Conservation (phyloP, 2,113 vertebrate genomes). For the Hemicordylus capensis region DNA sequence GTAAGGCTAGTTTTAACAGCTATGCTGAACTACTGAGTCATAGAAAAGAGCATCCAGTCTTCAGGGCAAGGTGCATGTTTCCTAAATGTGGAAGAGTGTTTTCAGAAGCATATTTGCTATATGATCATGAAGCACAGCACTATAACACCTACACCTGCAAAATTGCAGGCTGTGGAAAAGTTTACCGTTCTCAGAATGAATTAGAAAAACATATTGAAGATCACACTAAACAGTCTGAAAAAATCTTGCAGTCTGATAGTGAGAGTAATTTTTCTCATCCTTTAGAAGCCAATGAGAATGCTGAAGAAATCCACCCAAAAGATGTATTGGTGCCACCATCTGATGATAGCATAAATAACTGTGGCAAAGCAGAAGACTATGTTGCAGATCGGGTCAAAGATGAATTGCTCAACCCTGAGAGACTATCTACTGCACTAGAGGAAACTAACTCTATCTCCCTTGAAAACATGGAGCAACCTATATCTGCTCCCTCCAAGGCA, state of each 20-base stretch:
- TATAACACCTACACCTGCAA: slow-evolving; percentile 96
- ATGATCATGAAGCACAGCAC: slow-evolving; percentile 97
- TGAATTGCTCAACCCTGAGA: slow-evolving; percentile 58
- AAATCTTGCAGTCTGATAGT: slow-evolving; percentile 52
- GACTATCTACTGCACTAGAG: slow-evolving; percentile 30
- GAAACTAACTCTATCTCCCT: slow-evolving; percentile 49
- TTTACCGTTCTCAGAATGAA: slow-evolving; percentile 89
- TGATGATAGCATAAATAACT: slow-evolving; percentile 43
- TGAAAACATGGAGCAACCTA: slow-evolving; percentile 52
- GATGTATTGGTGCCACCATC: slow-evolving; percentile 53
- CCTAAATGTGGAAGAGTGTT: slow-evolving; percentile 94
- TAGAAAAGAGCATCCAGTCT: slow-evolving; percentile 87
- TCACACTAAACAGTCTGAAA: slow-evolving; percentile 74
- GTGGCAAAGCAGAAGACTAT: slow-evolving; percentile 36
- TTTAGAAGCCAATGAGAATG: slow-evolving; percentile 50
- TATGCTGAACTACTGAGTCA: slow-evolving; percentile 91
- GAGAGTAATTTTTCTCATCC: slow-evolving; percentile 58
- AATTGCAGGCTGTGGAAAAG: slow-evolving; percentile 85
- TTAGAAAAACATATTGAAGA: slow-evolving; percentile 86
- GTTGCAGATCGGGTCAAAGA: slow-evolving; percentile 62
- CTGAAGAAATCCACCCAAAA: slow-evolving; percentile 58
- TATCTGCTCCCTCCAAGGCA: slow-evolving; percentile 46
- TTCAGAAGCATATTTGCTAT: slow-evolving; percentile 91
- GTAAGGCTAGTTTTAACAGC: slow-evolving; percentile 93
- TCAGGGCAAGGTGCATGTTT: slow-evolving; percentile 96